Percentiles rank a stretch among this genome's conserved stretches.
phyloP scores from a whole-genome alignment of 1,140 invertebrate species.

The Elysia chlorotica region DNA sequence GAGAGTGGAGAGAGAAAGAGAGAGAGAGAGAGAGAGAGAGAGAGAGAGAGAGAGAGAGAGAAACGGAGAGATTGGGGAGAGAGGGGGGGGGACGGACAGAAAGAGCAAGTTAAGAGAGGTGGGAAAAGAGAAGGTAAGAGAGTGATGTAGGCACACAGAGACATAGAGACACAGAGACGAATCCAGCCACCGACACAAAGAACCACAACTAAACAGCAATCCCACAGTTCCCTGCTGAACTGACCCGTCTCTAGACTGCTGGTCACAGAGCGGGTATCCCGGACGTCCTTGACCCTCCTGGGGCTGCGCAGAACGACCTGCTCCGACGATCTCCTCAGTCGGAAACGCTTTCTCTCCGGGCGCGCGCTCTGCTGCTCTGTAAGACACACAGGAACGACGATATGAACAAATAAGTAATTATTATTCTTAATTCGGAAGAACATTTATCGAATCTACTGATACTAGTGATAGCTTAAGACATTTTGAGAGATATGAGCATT shows the following conservation, averaged over 20 bases:
- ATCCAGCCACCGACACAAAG: neutral
- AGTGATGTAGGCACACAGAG: neutral
- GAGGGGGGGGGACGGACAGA: neutral
- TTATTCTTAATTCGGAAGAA: too few species aligned
- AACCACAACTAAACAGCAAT: neutral
- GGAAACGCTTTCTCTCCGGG: neutral
- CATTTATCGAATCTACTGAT: too few species aligned
- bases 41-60: neutral
- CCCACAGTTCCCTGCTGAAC: too few species aligned
- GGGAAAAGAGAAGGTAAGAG: neutral
- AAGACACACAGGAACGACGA: neutral
- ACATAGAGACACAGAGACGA: neutral
- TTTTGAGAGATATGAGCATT: too few species aligned
- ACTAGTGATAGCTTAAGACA: too few species aligned
- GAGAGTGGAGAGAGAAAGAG: constrained; percentile 4
- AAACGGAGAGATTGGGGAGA: neutral
- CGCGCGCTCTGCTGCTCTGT: neutral
- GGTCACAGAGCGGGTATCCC: constrained; percentile 4
- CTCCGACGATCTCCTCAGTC: constrained; percentile 7
- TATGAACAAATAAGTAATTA: too few species aligned
- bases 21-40: constrained; percentile 1
- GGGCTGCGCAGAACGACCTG: constrained; percentile 3
- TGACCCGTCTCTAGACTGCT: constrained; percentile 8
- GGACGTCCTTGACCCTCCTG: neutral
- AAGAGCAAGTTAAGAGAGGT: neutral